phyloP scores from a whole-genome alignment of 2,113 vertebrate genomes.

The Delphinapterus leucas region DNA sequence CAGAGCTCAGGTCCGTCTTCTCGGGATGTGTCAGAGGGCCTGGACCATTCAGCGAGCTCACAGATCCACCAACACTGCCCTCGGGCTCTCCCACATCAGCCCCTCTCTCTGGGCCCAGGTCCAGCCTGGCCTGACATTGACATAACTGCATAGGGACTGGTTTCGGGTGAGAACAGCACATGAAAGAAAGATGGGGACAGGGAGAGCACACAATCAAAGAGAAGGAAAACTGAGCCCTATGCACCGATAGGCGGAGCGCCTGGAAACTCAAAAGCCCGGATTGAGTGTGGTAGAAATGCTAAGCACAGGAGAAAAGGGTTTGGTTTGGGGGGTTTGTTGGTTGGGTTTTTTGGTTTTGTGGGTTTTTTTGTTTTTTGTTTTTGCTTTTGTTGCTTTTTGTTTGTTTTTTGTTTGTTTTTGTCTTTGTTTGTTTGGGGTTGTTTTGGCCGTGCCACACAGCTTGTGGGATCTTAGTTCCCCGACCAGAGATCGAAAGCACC shows the following conservation, averaged over 20 bases:
- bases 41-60: accelerated
- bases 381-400: not conserved
- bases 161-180: not conserved
- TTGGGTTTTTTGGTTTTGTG: not conserved
- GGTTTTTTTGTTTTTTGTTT: not conserved
- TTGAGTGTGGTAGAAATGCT: not conserved
- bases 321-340: not conserved
- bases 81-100: not conserved
- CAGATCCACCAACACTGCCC: not conserved
- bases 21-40: not conserved
- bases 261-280: not conserved
- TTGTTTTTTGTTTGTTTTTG: not conserved
- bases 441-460: not conserved
- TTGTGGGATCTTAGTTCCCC: not conserved
- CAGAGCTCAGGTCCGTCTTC: not conserved
- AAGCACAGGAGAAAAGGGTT: not conserved
- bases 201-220: not conserved
- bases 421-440: not conserved
- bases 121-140: not conserved
- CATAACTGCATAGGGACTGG: not conserved
- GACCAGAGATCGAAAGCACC: not conserved
- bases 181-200: not conserved
- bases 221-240: not conserved
- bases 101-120: not conserved
- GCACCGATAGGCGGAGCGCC: accelerated